phyloP scores from a whole-genome alignment of 2,113 vertebrate genomes.

The Hypocryptadius cinnamomeus region DNA sequence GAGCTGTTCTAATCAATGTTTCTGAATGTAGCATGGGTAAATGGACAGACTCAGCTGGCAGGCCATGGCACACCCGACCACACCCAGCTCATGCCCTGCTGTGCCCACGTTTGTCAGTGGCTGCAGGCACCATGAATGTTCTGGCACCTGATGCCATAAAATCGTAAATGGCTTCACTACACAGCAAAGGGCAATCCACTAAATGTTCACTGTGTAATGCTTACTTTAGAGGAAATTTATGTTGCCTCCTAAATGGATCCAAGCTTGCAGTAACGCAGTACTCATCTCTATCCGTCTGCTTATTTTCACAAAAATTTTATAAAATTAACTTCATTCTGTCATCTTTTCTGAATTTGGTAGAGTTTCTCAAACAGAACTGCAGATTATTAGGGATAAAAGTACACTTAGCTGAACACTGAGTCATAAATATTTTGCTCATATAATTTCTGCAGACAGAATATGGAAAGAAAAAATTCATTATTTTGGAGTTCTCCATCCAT shows the following conservation, averaged over 20 bases:
- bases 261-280: not conserved
- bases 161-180: not conserved
- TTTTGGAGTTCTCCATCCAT: not conserved
- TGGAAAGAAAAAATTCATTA: not conserved
- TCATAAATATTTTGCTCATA: not conserved
- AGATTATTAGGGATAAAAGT: not conserved
- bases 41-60: not conserved
- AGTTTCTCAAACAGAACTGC: not conserved
- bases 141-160: not conserved
- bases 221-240: not conserved
- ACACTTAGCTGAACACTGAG: not conserved
- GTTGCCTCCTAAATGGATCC: not conserved
- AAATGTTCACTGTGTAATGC: not conserved
- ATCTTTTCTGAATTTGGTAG: not conserved
- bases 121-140: not conserved
- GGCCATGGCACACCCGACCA: not conserved
- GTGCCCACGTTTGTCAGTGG: not conserved
- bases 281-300: not conserved
- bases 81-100: not conserved
- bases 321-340: not conserved
- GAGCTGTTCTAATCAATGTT: not conserved
- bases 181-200: not conserved
- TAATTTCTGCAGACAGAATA: not conserved
- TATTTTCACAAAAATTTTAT: not conserved
- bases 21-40: not conserved